Base-by-base conservation (phyloP, 2,113 vertebrate genomes). In the Hirundichthys speculiger region DNA sequence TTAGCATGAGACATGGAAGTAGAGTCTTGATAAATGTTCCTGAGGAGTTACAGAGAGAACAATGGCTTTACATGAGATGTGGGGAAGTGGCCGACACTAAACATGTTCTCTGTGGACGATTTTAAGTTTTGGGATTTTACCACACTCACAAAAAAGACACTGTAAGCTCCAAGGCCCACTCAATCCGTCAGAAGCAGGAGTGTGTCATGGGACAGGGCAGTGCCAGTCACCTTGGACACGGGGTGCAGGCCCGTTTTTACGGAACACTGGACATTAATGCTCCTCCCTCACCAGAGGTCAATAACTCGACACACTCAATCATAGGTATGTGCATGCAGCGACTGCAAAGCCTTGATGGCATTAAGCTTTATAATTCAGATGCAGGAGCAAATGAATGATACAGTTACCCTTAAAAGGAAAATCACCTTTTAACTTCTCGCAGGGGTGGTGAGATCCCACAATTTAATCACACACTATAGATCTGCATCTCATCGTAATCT, bases 181-280 rank as follows among this genome's bases (percentile, higher is more conserved):
- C 89, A 77, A 88, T 90, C 80, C 80, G 85, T 90, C 87, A 89
- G 74, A 75, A 58, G 77, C 54, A 69, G 54, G 61, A 81, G 46
- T 72, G 83, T 74, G 73, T 66, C 75, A 69, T 71, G 83, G 83
- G 80, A 84, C 52, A 1, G 75, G 75, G 81, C 80, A 77, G 79
- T 79, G 78, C 80, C 86, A 79, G 83, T 90, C 87, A 90, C 89
- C 89, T 89, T 86, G 86, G 77, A 82, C 74, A 85, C 58, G 54
- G 78, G 87, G 74, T 73, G 74, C 72, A 79, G 86, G 77, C 80
- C 48, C 20, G 61, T 86, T 85, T n/a, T 88, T 84, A 89, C 87
- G 86, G 79, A 81, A 86, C 81, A 58, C 75, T 88, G 73, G 78
- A 75, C 83, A 82, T 80, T 84, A 87, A 87, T 82, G 85, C 75